A percentile compares a stretch with the other conserved stretches of the same genome.
These are phyloP conservation scores for Montifringilla adamsi DNA, from an alignment of 2,113 vertebrate genomes.

Conservation along the genomic window DNA sequence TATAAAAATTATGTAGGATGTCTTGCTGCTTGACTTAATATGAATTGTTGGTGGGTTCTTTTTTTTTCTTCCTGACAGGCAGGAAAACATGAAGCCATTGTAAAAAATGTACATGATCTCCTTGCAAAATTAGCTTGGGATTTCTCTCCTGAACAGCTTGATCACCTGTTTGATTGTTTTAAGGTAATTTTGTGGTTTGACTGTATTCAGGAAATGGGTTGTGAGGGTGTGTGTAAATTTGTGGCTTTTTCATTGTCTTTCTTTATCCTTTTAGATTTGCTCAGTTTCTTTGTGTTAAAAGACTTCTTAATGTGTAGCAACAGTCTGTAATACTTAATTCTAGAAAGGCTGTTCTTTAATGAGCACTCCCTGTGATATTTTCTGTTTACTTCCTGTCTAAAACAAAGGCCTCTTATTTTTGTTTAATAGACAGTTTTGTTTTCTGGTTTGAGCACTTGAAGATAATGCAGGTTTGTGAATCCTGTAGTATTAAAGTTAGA, in stretches of 20 bases:
- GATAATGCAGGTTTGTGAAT: not conserved
- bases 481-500: not conserved
- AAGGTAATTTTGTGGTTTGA: slow-evolving; percentile 79
- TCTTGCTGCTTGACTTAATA: not conserved
- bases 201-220: not conserved
- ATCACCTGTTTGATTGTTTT: slow-evolving; percentile 99
- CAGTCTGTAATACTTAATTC: not conserved
- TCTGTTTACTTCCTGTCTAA: not conserved
- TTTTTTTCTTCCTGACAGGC: slow-evolving; percentile 75
- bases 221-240: not conserved
- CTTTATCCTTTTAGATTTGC: not conserved
- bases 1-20: not conserved
- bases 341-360: not conserved
- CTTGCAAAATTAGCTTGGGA: slow-evolving; percentile 98
- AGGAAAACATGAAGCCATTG: slow-evolving; percentile 98
- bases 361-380: not conserved
- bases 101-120: slow-evolving; percentile 98
- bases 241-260: not conserved
- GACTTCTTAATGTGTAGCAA: not conserved
- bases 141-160: slow-evolving; percentile 98
- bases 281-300: not conserved
- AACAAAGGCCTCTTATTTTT: not conserved
- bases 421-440: not conserved
- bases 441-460: not conserved
- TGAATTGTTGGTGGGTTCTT: not conserved